These are phyloP conservation scores for Amaurobius ferox DNA, from an alignment of 2,888 invertebrate genomes.

Conservation along the genomic window DNA sequence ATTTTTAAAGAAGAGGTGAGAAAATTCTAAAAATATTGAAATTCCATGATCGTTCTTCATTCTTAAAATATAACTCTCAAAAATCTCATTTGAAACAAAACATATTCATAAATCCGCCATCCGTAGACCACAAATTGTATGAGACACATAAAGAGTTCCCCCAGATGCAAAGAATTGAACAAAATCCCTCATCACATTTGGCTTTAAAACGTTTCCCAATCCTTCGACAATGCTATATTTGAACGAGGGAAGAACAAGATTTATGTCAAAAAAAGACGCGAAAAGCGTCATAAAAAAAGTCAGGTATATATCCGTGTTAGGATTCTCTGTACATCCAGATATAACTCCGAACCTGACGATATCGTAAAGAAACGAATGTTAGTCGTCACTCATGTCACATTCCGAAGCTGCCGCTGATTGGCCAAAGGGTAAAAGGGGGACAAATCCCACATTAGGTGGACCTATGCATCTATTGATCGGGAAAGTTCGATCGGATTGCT, in stretches of 20 bases:
- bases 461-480: constrained; percentile 67
- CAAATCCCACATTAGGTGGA: constrained; percentile 68
- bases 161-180: neutral
- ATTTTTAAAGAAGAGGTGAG: too few relatives aligned
- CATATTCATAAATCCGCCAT: too few relatives aligned
- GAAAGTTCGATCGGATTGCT: constrained; percentile 19
- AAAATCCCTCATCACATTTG: neutral
- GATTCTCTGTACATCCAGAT: constrained; percentile 9
- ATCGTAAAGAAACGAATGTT: constrained; percentile 53
- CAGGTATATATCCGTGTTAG: constrained; percentile 15
- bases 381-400: constrained; percentile 66
- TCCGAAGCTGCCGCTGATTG: constrained; percentile 63
- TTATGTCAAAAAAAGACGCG: constrained; percentile 1
- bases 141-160: too few relatives aligned
- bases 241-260: neutral
- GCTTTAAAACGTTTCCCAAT: neutral
- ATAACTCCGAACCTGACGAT: neutral
- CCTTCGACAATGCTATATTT: neutral
- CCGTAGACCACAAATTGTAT: too few relatives aligned
- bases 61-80: too few relatives aligned
- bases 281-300: neutral
- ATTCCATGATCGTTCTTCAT: too few relatives aligned
- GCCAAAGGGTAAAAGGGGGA: constrained; percentile 71
- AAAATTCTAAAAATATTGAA: too few relatives aligned
- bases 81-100: too few relatives aligned